These are phyloP conservation scores for Dioctria linearis DNA, from an alignment of 2,888 invertebrate genomes.

Conservation along the genomic window DNA sequence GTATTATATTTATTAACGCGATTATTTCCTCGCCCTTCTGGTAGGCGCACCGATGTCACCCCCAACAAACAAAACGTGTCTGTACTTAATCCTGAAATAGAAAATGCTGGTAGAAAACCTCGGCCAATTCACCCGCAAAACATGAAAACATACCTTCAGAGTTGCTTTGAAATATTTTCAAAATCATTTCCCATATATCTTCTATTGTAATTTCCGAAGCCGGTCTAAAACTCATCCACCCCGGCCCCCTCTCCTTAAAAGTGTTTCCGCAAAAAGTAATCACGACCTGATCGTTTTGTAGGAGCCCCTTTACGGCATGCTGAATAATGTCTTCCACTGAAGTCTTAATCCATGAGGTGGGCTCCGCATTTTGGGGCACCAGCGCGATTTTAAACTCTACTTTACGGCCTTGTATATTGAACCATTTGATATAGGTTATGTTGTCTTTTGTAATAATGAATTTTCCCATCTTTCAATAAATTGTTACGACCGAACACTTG, in stretches of 20 bases:
- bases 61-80: conserved; percentile 57
- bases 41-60: too few species aligned
- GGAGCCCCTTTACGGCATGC: conserved; percentile 38
- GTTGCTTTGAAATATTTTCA: conserved; percentile 39
- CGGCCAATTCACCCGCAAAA: background rate
- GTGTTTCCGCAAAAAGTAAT: conserved; percentile 36
- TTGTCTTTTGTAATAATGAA: conserved; percentile 16
- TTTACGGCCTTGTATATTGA: conserved; percentile 22
- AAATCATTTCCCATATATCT: conserved; percentile 35
- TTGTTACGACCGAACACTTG: background rate
- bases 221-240: conserved; percentile 37
- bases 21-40: too few species aligned
- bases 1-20: background rate
- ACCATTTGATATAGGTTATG: conserved; percentile 11
- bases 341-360: conserved; percentile 42
- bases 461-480: conserved; percentile 15
- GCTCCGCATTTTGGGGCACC: conserved; percentile 44
- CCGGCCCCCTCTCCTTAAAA: conserved; percentile 29
- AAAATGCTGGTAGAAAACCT: background rate
- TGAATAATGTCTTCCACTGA: conserved; percentile 52
- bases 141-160: conserved; percentile 30
- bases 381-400: conserved; percentile 55
- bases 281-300: background rate
- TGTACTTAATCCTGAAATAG: conserved; percentile 51
- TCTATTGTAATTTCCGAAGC: conserved; percentile 31